These are phyloP conservation scores for Lobophora halterata DNA, from an alignment of 2,888 invertebrate species.

Conservation along the genomic window DNA sequence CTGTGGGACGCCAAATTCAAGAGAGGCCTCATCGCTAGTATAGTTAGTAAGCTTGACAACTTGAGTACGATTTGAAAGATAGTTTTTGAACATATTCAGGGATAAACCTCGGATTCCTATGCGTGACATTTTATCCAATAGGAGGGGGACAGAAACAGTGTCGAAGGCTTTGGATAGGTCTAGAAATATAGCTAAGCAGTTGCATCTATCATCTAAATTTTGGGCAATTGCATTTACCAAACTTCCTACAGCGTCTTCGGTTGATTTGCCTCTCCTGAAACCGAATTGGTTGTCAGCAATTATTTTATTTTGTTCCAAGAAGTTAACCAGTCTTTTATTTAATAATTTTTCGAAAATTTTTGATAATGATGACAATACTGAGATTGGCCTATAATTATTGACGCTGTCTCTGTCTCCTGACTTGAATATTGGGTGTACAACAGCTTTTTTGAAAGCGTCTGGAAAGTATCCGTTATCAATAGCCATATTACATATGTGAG, in stretches of 20 bases:
- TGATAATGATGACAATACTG: not conserved
- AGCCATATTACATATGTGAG: conserved; percentile 2
- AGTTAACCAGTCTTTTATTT: conserved; percentile 8
- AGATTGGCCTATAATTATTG: not conserved
- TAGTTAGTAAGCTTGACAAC: not conserved
- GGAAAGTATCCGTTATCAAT: conserved; percentile 6
- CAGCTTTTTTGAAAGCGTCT: not conserved
- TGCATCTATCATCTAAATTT: not conserved
- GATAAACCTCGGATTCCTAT: not conserved
- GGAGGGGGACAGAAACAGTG: not conserved
- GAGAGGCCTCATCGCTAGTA: not conserved
- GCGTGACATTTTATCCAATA: not conserved
- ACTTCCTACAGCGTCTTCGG: not conserved
- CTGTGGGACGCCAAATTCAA: conserved; percentile 1
- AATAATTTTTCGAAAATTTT: conserved; percentile 13
- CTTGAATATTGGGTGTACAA: not conserved
- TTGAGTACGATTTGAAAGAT: not conserved
- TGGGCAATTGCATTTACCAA: not conserved
- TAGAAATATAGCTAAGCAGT: not conserved
- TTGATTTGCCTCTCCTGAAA: conserved; percentile 12
- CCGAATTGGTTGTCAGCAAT: conserved; percentile 17
- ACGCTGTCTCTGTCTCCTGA: not conserved
- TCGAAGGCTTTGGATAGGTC: conserved; percentile 2
- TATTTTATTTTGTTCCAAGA: conserved; percentile 5
- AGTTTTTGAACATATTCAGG: not conserved